Conservation (phyloP, 2,113 vertebrate species). For the Puntigrus tetrazona region DNA sequence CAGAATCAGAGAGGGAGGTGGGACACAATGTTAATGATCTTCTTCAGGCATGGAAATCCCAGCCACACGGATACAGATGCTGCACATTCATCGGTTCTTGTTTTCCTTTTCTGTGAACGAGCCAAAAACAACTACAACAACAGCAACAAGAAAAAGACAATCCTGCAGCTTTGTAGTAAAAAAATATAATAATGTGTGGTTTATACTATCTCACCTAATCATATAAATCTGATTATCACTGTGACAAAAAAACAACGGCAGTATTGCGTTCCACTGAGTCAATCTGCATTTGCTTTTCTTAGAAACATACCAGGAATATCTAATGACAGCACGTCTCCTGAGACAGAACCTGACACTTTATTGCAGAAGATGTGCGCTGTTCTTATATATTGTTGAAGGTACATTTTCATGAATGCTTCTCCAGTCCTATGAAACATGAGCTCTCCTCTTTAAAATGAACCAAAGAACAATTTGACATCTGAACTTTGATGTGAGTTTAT, state of each 20-base stretch:
- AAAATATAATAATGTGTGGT: neutral
- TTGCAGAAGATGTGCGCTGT: constrained; percentile 31
- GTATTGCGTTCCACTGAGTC: constrained; percentile 30
- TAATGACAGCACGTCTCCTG: constrained; percentile 45
- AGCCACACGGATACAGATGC: constrained; percentile 62
- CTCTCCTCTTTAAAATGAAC: neutral
- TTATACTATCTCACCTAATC: constrained; percentile 37
- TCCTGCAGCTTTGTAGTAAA: constrained; percentile 42
- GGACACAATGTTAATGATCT: constrained; percentile 75
- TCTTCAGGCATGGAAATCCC: constrained; percentile 72
- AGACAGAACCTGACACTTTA: constrained; percentile 35
- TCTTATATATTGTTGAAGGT: constrained; percentile 2
- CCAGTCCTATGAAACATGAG: neutral
- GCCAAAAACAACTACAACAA: constrained; percentile 6
- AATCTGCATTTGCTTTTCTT: constrained; percentile 36
- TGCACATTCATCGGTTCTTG: constrained; percentile 63
- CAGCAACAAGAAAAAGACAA: neutral
- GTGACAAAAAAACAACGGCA: constrained; percentile 21
- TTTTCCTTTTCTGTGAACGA: constrained; percentile 58
- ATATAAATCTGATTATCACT: constrained; percentile 37
- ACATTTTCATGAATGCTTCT: neutral
- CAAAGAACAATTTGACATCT: neutral
- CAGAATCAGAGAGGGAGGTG: constrained; percentile 62
- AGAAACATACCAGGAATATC: constrained; percentile 31
- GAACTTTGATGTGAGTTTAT: neutral